These are phyloP conservation scores for Echinops telfairi DNA, from an alignment of 2,113 vertebrate species.

Conservation along the genomic window DNA sequence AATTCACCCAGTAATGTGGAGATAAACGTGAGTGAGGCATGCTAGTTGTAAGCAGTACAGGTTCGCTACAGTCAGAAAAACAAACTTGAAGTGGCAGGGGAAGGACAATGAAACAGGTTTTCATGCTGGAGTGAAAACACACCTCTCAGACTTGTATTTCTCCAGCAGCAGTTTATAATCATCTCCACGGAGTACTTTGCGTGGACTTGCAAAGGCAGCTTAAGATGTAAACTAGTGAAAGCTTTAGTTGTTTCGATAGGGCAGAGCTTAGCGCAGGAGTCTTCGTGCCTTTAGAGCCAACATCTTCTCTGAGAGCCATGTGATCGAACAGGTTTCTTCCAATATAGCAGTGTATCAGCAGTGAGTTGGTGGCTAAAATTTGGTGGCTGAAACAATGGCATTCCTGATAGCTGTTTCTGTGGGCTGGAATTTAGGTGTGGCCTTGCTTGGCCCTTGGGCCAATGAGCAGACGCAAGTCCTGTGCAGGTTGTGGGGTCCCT, in stretches of 20 bases:
- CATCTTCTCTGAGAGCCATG: neutral
- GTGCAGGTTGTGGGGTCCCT: neutral
- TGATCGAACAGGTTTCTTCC: slow-evolving; percentile 16
- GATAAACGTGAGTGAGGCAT: slow-evolving; percentile 10
- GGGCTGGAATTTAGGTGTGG: neutral
- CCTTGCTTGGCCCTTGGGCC: neutral
- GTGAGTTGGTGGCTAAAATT: neutral
- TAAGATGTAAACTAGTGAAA: slow-evolving; percentile 42
- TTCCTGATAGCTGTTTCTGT: neutral
- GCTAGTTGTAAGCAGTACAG: slow-evolving; percentile 38
- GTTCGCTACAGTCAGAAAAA: slow-evolving; percentile 57
- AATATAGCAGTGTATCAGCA: neutral
- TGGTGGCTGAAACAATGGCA: neutral
- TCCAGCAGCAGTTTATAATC: slow-evolving; percentile 64
- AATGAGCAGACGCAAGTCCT: neutral
- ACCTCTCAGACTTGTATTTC: slow-evolving; percentile 56
- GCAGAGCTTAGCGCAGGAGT: neutral
- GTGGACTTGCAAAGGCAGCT: slow-evolving; percentile 52
- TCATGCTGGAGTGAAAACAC: slow-evolving; percentile 31
- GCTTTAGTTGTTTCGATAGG: neutral
- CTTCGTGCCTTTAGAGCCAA: fast-evolving
- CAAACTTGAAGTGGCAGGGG: slow-evolving; percentile 29
- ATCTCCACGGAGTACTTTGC: slow-evolving; percentile 47
- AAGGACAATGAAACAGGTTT: slow-evolving; percentile 68
- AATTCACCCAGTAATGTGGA: slow-evolving; percentile 19